Evolutionary conservation across 1,140 invertebrate genomes (phyloP), one percentile per base, ranked within the genome.

Genomic region (Drosophila grimshawi): DNA sequence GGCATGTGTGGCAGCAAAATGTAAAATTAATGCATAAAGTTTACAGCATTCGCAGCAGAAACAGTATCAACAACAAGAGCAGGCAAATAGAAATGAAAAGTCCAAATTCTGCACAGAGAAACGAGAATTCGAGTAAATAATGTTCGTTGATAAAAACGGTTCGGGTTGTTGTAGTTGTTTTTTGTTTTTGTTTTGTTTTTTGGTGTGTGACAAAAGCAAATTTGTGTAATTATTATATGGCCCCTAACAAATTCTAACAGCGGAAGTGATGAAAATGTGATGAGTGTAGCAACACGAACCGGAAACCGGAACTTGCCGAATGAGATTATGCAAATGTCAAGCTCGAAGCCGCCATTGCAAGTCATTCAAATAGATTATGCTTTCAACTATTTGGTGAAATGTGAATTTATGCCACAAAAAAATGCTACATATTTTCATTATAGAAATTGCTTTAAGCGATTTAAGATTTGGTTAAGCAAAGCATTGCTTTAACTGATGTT

Each of bases 1-100:
- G 72, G n/a, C 10, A 5, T 19, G 27, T 41, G 57, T 48, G 77
- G 76, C 64, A 71, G 79, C 53, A 88, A 86, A 86, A 86, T 89
- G 83, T 86, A 86, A 88, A 88, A 86, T 86, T 86, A 86, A 88
- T 88, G 83, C 83, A 88, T 89, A 88, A 88, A 88, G 83, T 88
- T 88, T 88, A 72, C 83, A 89, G 76, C 80, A 78, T 71, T 74
- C 76, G 57, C 52, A 78, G 57, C 62, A 82, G 45, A 48, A 78
- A 65, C 45, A 39, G 49, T 41, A 77, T 11, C 46, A 61, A 53
- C 63, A 78, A 63, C 63, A 81, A 82, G 43, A 81, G 78, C 51
- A 63, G 3, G n/a, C 27, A 67, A 43, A 70, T n/a, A 41, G 37
- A 80, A 79, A 74, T 61, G 51, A 69, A 60, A 80, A 80, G 64